These are phyloP conservation scores for Spatulosminthurus flaviceps DNA, from an alignment of 2,888 invertebrate species.

Conservation along the genomic window DNA sequence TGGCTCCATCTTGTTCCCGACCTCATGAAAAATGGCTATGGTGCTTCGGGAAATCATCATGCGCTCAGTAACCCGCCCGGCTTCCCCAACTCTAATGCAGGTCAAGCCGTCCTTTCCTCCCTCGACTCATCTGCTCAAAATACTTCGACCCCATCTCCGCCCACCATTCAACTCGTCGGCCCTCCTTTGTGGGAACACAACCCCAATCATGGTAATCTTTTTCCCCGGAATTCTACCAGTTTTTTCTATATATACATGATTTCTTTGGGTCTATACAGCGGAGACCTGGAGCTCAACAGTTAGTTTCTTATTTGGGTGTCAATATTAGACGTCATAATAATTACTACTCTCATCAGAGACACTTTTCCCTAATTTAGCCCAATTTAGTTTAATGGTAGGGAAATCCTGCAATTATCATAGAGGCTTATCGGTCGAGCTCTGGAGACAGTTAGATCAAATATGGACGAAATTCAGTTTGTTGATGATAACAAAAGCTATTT, in stretches of 20 bases:
- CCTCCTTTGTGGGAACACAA: slow-evolving; percentile 63
- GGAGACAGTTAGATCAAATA: too few relatives aligned
- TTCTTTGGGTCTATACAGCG: not conserved
- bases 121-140: slow-evolving; percentile 53
- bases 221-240: too few relatives aligned
- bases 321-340: too few relatives aligned
- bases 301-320: too few relatives aligned
- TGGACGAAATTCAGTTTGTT: too few relatives aligned
- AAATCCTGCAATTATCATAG: too few relatives aligned
- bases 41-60: slow-evolving; percentile 62
- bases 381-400: too few relatives aligned
- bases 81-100: slow-evolving; percentile 39
- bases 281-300: not conserved
- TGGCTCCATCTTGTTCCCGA: slow-evolving; percentile 96
- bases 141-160: slow-evolving; percentile 61
- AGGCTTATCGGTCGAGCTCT: too few relatives aligned
- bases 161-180: slow-evolving; percentile 62
- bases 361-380: too few relatives aligned
- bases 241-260: not conserved
- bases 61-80: slow-evolving; percentile 57
- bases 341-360: too few relatives aligned
- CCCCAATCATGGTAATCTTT: slow-evolving; percentile 50
- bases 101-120: slow-evolving; percentile 42
- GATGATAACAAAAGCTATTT: too few relatives aligned
- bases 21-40: slow-evolving; percentile 66